Conservation (phyloP, 1,140 invertebrate species). For the Campodea augens region DNA sequence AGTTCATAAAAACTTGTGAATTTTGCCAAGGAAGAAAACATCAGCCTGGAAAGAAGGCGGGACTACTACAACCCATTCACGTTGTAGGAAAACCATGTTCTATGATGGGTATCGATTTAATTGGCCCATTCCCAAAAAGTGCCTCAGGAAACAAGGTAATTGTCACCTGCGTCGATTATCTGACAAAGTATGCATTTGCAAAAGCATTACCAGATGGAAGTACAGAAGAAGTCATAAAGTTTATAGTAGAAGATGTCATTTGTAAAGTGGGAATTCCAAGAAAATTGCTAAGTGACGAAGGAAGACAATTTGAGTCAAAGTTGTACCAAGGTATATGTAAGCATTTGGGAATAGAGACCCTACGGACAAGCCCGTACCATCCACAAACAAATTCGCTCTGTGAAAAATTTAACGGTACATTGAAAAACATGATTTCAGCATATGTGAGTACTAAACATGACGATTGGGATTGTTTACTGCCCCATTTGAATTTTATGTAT, state of each 20-base stretch:
- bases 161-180: conserved; percentile 17
- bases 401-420: not conserved
- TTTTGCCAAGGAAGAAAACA: conserved; percentile 22
- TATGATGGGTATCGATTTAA: conserved; percentile 18
- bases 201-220: conserved; percentile 14
- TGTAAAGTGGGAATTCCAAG: conserved; percentile 13
- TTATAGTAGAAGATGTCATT: conserved; percentile 15
- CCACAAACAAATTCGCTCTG: conserved; percentile 8
- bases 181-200: conserved; percentile 17
- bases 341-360: conserved; percentile 13
- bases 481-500: no score
- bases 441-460: no score
- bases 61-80: conserved; percentile 21
- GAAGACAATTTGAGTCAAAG: conserved; percentile 5
- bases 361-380: conserved; percentile 16
- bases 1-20: conserved; percentile 17
- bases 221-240: conserved; percentile 15
- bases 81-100: conserved; percentile 19
- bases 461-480: no score
- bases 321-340: conserved; percentile 13
- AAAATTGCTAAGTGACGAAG: conserved; percentile 13
- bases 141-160: conserved; percentile 17
- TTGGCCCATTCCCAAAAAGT: conserved; percentile 17
- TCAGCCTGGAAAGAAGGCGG: conserved; percentile 16
- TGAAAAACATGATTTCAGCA: no score